Evolutionary conservation across 2,888 invertebrate genomes (phyloP), one percentile per base, ranked within the genome.

Genomic region (Dendrolimus pini): DNA sequence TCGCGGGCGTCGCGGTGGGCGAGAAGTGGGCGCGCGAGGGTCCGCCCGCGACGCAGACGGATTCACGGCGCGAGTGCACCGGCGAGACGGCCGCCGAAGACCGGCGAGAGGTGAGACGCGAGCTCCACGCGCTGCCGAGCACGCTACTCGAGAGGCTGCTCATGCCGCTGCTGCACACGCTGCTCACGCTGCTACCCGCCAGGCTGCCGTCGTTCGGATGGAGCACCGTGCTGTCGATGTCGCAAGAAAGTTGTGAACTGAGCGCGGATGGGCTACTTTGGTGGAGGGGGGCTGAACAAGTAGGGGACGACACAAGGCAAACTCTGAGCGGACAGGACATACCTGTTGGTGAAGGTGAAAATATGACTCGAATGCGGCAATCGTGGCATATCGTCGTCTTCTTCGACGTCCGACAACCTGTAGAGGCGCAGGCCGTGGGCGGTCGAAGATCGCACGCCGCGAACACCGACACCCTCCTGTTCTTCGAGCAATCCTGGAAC

Each of bases 1-100:
- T 97, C 75, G 96, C 95, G 1, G 97, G 97, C 7, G 97, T 97
- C 8, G 96, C 96, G 0, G 97, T 97, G 6, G 96, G 96, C 8
- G 95, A 93, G 80, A 92, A 96, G 74, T 92, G 93, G 41, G 93
- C 93, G 93, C 65, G 93, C 91, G 83, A 95, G 94, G 74, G 96
- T 7, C 47, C 47, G 12, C 47, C 47, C 47, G 8, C 47, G 13
- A 95, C 95, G 59, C 94, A 95, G 64, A 96, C 94, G 2, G 96
- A 96, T 74, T 96, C 96, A 60, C 96, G 92, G 14, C 96, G 92
- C 59, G 96, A 96, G 57, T 94, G 86, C 58, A 89, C 89, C 42
- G 93, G 93, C 56, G 90, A 90, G 30, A 77, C 86, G 61, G 82
- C 82, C 77, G 93, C 75, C 75, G 93, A 83, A 64, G 92, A 69